These are phyloP conservation scores for Lobophora halterata DNA, from an alignment of 2,888 invertebrate species.

Conservation along the genomic window DNA sequence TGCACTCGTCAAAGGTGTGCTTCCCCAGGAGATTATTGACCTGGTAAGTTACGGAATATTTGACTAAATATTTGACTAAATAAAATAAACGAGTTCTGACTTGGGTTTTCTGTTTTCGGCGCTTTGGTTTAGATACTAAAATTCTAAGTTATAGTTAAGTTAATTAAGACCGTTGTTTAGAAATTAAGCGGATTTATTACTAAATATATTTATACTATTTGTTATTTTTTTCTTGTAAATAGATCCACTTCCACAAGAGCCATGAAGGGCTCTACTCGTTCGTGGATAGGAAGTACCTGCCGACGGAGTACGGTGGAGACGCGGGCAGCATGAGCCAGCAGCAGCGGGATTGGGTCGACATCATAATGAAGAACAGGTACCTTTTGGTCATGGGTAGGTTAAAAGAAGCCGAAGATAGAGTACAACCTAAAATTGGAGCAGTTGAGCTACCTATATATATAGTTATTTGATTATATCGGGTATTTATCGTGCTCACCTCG, in stretches of 20 bases:
- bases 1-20: conserved; percentile 54
- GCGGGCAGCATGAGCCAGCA: conserved; percentile 77
- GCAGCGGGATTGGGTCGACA: conserved; percentile 74
- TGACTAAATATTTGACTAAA: no score
- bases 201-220: no score
- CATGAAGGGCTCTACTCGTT: conserved; percentile 79
- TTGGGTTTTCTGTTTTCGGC: no score
- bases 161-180: no score
- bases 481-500: no score
- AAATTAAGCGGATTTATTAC: no score
- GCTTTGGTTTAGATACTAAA: no score
- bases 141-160: no score
- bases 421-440: no score
- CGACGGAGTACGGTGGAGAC: conserved; percentile 84
- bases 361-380: conserved; percentile 73
- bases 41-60: conserved; percentile 62
- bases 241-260: conserved; percentile 84
- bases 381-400: not conserved
- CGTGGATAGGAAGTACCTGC: conserved; percentile 82
- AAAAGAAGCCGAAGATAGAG: no score
- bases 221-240: conserved; percentile 25
- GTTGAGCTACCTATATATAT: no score
- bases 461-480: no score
- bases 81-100: not conserved
- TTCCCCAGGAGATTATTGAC: conserved; percentile 55